Evolutionary conservation across 2,113 vertebrate genomes (phyloP), one percentile per base, ranked within the genome.

Genomic region (Gavia stellata): DNA sequence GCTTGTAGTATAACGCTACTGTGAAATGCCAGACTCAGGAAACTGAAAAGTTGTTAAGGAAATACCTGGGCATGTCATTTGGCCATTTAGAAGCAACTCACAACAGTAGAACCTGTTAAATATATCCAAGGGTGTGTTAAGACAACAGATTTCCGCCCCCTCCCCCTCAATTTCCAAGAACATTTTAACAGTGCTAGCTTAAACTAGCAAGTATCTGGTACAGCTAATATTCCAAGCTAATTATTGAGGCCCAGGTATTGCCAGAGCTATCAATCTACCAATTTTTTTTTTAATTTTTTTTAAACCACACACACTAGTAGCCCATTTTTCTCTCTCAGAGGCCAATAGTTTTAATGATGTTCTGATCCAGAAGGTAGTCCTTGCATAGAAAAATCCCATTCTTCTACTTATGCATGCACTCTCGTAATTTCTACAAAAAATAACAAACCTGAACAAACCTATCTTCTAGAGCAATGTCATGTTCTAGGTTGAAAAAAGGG

Each of bases 1-100:
- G 40, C 73, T 91, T 40, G 42, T 49, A 77, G 50, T 44, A 96
- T 44, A 96, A 84, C 50, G 45, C 77, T 89, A 83, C 77, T 85
- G 73, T 56, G 81, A 81, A 96, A 84, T 72, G 42, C 59, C 55
- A 91, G 75, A 66, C 36, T 67, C 55, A 10, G 85, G 82, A 96
- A 96, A 77, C 88, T 62, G 53, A 94, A 77, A 77, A 68, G 53
- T 33, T 94, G 55, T 92, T 42, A 77, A 93, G 86, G 67, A 95
- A 92, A 95, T 95, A 93, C 28, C 84, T 58, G 83, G 28, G 23
- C 67, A 81, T 59, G 80, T 45, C 42, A 29, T 75, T 67, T 67
- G 56, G 78, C 50, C 50, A 33, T 44, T 79, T 34, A 96, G 70
- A 94, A 72, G 44, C 17, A 80, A 62, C 44, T 91, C 55, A 16